Evolutionary conservation across 2,797 vertebrate genomes (phyloP), one percentile per base, ranked within the genome.

Genomic region (Platyrinchus mystaceus): DNA sequence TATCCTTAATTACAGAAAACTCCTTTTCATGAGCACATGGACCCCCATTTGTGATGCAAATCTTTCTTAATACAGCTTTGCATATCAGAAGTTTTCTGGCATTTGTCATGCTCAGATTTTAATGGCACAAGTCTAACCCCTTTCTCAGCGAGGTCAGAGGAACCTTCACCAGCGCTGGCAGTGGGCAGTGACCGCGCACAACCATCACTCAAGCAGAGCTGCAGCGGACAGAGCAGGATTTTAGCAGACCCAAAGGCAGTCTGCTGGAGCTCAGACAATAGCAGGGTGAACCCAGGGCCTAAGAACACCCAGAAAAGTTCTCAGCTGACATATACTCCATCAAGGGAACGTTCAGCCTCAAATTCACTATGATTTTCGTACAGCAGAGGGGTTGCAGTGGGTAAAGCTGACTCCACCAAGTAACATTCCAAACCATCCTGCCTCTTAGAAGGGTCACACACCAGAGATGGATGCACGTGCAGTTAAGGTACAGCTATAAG

Each of bases 181-280:
- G 34, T 0, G 60, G 52, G 50, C 62, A 76, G 68, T 2, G 19
- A 41, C 30, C 1, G 0, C 0, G 0, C 1, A 4, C 0, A 0
- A 43, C 30, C 47, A 7, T 32, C 11, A 56, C 56, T 26, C 10
- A 18, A 66, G 49, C 56, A 69, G 91, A 66, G 56, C 69, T 75
- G 58, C 66, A 78, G 66, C 13, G 52, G 49, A 3, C 3, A 27
- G 19, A 43, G 10, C 9, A 62, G 68, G 50, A 17, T 14, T 85
- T 76, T 1, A 37, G 60, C n/a, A 87, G 41, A 46, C 18, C 68
- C 55, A 32, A 24, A 80, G 30, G 1, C 34, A 50, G 11, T 9
- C 71, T 69, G 30, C 18, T 34, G 28, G n/a, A 56, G 52, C 34
- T 87, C 60, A 22, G 34, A 4, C 68, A 59, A 15, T 0, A 67